These are phyloP conservation scores for Heliconius eleuchia DNA, from an alignment of 1,140 invertebrate genomes.

Conservation along the genomic window DNA sequence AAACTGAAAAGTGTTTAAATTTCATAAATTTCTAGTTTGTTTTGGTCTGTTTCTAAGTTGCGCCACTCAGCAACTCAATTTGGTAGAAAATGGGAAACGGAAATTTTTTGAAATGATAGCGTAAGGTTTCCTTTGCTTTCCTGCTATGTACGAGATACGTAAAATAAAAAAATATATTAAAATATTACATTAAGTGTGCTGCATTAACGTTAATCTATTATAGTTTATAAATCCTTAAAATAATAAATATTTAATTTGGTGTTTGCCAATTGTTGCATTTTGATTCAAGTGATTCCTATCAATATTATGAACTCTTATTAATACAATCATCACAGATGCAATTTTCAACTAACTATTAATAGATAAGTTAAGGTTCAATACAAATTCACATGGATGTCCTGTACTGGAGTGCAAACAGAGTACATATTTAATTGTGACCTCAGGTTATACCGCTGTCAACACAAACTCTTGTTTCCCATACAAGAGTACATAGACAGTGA, in stretches of 20 bases:
- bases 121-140: too few species aligned
- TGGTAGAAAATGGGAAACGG: too few species aligned
- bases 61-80: too few species aligned
- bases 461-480: background rate
- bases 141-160: too few species aligned
- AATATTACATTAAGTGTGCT: too few species aligned
- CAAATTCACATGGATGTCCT: constrained; percentile 53
- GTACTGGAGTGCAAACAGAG: constrained; percentile 41
- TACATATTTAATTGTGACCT: constrained; percentile 55
- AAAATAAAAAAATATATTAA: too few species aligned
- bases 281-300: background rate
- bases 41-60: too few species aligned
- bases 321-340: background rate
- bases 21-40: background rate
- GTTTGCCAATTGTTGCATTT: too few species aligned
- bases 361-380: constrained; percentile 45
- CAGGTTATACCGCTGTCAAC: constrained; percentile 28
- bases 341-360: constrained; percentile 36
- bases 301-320: background rate
- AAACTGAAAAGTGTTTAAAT: background rate
- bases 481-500: background rate
- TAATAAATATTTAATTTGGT: too few species aligned
- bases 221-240: too few species aligned
- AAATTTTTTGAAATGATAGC: too few species aligned
- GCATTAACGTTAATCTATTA: too few species aligned